Percentiles rank a stretch among this genome's conserved stretches.
Evolutionary conservation across 2,888 invertebrate genomes (phyloP).

Genomic region (Phragmatobia fuliginosa): DNA sequence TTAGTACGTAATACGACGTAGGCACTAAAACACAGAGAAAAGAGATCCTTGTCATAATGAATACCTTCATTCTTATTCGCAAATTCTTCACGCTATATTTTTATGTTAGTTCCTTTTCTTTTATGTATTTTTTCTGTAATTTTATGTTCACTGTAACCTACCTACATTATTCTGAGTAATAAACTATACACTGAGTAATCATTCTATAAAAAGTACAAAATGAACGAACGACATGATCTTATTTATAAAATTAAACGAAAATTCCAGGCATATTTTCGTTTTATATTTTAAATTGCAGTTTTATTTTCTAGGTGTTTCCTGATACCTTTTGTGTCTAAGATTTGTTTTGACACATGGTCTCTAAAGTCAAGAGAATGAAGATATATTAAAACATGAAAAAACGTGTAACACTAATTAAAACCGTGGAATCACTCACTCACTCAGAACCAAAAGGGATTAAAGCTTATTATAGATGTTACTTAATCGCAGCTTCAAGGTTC

Average conservation of each 20-base stretch:
- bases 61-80: constrained; percentile 34
- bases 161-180: constrained; percentile 50
- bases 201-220: constrained; percentile 37
- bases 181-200: constrained; percentile 41
- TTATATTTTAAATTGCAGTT: constrained; percentile 32
- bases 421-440: constrained; percentile 15
- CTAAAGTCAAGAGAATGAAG: not conserved
- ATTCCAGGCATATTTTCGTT: constrained; percentile 24
- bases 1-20: constrained; percentile 11
- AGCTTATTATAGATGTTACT: constrained; percentile 10
- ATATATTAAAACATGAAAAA: constrained; percentile 20
- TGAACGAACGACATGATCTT: constrained; percentile 39
- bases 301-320: constrained; percentile 32
- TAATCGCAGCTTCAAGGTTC: not conserved
- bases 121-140: constrained; percentile 42
- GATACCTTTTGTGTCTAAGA: constrained; percentile 17
- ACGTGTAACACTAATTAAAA: constrained; percentile 15
- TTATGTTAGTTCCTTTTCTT: constrained; percentile 37
- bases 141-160: constrained; percentile 43
- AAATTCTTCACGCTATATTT: constrained; percentile 42
- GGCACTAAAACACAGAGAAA: constrained; percentile 15
- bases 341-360: constrained; percentile 20
- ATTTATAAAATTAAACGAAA: constrained; percentile 26
- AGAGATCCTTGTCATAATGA: constrained; percentile 28
- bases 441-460: constrained; percentile 8